Conservation (phyloP, 2,888 invertebrate species). For the Conops quadrifasciatus region DNA sequence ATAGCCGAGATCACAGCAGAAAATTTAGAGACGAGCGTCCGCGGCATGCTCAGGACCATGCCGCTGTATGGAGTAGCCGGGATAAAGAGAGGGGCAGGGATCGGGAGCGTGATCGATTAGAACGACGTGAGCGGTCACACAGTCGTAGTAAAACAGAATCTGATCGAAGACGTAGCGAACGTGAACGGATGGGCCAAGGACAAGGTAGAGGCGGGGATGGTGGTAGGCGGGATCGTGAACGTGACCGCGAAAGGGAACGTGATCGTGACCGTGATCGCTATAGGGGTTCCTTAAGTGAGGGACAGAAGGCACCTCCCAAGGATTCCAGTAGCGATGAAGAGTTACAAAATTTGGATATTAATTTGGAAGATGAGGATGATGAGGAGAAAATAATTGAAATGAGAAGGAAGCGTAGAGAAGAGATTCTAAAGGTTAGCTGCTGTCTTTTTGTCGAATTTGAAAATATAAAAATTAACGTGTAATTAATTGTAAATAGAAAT, state of each 20-base stretch:
- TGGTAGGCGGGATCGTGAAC: constrained; percentile 47
- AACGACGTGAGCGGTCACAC: constrained; percentile 60
- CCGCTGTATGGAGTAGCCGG: constrained; percentile 53
- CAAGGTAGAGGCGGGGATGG: constrained; percentile 50
- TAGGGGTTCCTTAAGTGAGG: constrained; percentile 81
- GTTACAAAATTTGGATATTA: constrained; percentile 74
- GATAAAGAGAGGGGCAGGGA: constrained; percentile 60
- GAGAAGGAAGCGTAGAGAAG: constrained; percentile 86
- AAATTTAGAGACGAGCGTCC: constrained; percentile 53
- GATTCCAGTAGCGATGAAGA: constrained; percentile 72
- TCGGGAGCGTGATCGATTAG: constrained; percentile 55
- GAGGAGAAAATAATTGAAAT: constrained; percentile 93
- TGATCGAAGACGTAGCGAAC: constrained; percentile 59
- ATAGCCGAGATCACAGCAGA: constrained; percentile 62
- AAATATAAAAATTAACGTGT: neutral
- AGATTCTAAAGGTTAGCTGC: constrained; percentile 78
- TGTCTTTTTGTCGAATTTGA: neutral
- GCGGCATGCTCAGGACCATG: constrained; percentile 52
- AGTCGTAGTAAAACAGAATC: constrained; percentile 64
- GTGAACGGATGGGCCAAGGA: constrained; percentile 58
- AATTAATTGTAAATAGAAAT: constrained; percentile 35
- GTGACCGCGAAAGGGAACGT: constrained; percentile 58
- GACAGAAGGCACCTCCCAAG: constrained; percentile 74
- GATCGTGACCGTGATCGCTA: constrained; percentile 68
- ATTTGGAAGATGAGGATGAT: constrained; percentile 89